Base-by-base conservation (phyloP, 2,113 vertebrate species). In the Albula glossodonta region DNA sequence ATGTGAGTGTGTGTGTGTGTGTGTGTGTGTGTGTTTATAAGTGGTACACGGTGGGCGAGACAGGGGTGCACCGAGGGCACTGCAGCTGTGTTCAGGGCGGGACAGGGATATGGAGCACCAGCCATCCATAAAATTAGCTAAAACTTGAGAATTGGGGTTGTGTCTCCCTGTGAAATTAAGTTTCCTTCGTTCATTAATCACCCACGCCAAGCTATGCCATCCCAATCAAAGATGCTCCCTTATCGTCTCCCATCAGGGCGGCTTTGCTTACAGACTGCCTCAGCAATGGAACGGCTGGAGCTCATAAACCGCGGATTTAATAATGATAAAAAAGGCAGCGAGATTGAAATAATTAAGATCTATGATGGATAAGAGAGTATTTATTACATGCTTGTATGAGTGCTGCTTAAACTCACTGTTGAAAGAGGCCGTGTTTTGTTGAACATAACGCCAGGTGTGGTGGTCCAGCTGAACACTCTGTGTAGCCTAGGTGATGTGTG, bases 81-180 rank as follows among this genome's bases (percentile, higher is more conserved):
- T 89, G 91, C 89, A 93, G 88, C 89, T 90, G 88, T 88, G 86
- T 90, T 84, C 86, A 82, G 84, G 85, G 50, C n/a, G 83, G 89
- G 84, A 79, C 77, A 85, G 88, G 80, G 80, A 88, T 88, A 90
- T 88, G 84, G 88, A 84, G 83, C 57, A 88, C 87, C 89, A 88
- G 86, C 90, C 92, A 90, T 50, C 90, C 90, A 85, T 92, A 91
- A 95, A 94, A 94, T 94, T 91, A 93, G 91, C 90, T 92, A 89
- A 92, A 94, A 93, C 88, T 93, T 85, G 86, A 89, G 90, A 90
- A 91, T 85, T 88, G 88, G 88, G 88, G 84, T 90, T 90, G 88
- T 87, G 88, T 90, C 87, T 90, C 90, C 56, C 84, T 91, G 91
- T 90, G 91, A 93, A 93, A 92, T 91, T 78, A 93, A 90, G 86